Evolutionary conservation across 92 coral and sea anemone species (phyloP).

Genomic region (Phenganax marumi): DNA sequence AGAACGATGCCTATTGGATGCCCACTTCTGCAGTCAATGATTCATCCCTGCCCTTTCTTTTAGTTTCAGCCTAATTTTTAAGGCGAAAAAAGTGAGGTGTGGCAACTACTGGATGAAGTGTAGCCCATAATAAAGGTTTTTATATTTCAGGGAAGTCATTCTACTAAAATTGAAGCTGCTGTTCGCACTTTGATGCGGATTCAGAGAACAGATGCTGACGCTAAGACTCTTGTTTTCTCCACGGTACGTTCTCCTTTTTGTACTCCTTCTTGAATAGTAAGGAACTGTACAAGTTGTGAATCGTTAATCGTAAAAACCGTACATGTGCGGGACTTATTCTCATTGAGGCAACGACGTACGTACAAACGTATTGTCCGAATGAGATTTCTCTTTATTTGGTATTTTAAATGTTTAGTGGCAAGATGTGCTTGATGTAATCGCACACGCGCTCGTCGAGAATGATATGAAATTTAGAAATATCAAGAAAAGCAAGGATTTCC

Average conservation of each 20-base stretch:
- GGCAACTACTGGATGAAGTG: too few relatives aligned
- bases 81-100: too few relatives aligned
- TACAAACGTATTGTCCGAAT: too few relatives aligned
- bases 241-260: constrained; percentile 58
- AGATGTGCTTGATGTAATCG: constrained; percentile 84
- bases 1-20: too few relatives aligned
- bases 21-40: too few relatives aligned
- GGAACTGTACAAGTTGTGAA: not conserved
- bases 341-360: too few relatives aligned
- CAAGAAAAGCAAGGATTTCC: constrained; percentile 65
- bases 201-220: constrained; percentile 57
- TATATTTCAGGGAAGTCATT: constrained; percentile 74
- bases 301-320: not conserved
- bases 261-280: not conserved
- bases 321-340: too few relatives aligned
- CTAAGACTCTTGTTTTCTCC: constrained; percentile 90
- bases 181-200: constrained; percentile 75
- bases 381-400: not conserved
- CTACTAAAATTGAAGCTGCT: constrained; percentile 95
- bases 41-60: too few relatives aligned
- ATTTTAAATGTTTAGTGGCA: constrained; percentile 71
- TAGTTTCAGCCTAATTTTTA: too few relatives aligned
- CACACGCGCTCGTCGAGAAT: constrained; percentile 74
- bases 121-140: not conserved
- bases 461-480: constrained; percentile 65